A percentile compares a stretch with the other conserved stretches of the same genome.
phyloP scores from a whole-genome alignment of 2,113 vertebrate genomes.

The Callochromis pleurospilus region DNA sequence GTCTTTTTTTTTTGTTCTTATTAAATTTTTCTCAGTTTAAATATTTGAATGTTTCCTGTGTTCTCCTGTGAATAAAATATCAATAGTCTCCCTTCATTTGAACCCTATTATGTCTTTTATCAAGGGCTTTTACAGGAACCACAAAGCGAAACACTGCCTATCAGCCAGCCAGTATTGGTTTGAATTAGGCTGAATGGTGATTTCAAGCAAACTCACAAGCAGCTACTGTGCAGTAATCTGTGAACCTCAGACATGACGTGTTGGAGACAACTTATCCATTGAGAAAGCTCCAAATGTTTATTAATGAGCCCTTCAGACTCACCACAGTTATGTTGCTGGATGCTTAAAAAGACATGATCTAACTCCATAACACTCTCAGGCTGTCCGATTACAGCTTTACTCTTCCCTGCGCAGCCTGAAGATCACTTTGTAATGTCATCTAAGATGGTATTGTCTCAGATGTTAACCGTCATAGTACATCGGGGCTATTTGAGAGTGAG shows the following conservation, averaged over 20 bases:
- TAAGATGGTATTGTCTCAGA: slow-evolving; percentile 36
- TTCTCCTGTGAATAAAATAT: background rate
- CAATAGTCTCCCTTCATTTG: background rate
- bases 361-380: slow-evolving; percentile 34
- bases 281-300: slow-evolving; percentile 38
- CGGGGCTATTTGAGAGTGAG: background rate
- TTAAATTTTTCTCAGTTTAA: background rate
- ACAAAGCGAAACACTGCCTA: background rate
- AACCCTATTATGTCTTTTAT: slow-evolving; percentile 19
- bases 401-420: background rate
- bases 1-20: background rate
- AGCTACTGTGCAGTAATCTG: slow-evolving; percentile 13
- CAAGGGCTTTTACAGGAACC: background rate
- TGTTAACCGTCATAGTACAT: slow-evolving; percentile 1
- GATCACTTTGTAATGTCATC: slow-evolving; percentile 36
- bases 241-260: slow-evolving; percentile 49
- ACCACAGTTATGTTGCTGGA: slow-evolving; percentile 53
- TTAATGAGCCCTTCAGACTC: slow-evolving; percentile 53
- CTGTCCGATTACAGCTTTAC: slow-evolving; percentile 24
- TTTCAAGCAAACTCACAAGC: slow-evolving; percentile 29
- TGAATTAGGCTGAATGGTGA: background rate
- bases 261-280: slow-evolving; percentile 20
- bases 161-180: background rate
- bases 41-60: background rate
- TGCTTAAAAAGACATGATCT: slow-evolving; percentile 59